phyloP scores from a whole-genome alignment of 2,113 vertebrate genomes.

The Isichthys henryi region DNA sequence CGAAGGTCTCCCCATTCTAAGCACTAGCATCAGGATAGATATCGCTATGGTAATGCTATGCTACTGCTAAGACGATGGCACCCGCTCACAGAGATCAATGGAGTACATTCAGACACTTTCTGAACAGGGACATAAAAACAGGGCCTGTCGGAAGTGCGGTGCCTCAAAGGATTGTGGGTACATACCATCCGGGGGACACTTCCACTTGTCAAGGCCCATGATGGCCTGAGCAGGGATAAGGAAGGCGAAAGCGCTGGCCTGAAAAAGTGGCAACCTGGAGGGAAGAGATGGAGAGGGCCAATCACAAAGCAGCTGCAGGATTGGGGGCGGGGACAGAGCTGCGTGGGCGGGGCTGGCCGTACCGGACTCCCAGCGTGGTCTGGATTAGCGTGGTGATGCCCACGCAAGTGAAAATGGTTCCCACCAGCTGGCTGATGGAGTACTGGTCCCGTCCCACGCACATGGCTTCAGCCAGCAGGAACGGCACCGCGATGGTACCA shows the following conservation, averaged over 20 bases:
- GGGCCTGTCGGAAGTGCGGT: background rate
- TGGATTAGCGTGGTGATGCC: conserved; percentile 93
- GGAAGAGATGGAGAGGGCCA: background rate
- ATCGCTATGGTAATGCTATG: background rate
- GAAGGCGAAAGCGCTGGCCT: conserved; percentile 79
- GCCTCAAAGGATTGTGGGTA: background rate
- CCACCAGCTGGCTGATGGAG: conserved; percentile 85
- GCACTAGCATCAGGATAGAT: background rate
- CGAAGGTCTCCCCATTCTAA: background rate
- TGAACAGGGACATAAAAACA: background rate
- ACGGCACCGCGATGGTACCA: conserved; percentile 87
- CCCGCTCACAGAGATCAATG: background rate
- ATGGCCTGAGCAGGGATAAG: conserved; percentile 76
- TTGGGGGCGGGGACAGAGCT: background rate
- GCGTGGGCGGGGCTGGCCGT: background rate
- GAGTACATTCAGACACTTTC: background rate
- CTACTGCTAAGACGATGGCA: background rate
- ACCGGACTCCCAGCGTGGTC: conserved; percentile 88
- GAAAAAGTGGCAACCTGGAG: conserved; percentile 75
- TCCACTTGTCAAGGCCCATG: conserved; percentile 75
- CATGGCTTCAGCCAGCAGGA: conserved; percentile 85
- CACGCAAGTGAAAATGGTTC: conserved; percentile 92
- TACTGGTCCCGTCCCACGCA: conserved; percentile 85
- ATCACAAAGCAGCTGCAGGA: background rate
- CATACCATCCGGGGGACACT: conserved; percentile 71